A percentile compares a stretch with the other conserved stretches of the same genome.
These are phyloP conservation scores for Pseudopleuronectes americanus DNA, from an alignment of 2,797 vertebrate genomes.

Conservation along the genomic window DNA sequence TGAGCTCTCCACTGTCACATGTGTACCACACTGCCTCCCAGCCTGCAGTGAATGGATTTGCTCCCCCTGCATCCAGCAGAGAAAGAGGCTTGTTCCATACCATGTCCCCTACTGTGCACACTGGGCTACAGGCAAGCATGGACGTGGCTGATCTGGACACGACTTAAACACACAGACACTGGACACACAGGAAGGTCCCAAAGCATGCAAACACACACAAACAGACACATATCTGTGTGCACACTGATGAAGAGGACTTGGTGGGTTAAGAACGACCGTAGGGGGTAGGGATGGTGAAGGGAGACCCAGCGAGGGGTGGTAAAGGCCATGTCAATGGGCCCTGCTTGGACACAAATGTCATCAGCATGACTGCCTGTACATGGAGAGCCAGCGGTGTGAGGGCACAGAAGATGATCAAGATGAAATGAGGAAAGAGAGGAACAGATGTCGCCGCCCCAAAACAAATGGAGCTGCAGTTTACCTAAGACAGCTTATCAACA, in stretches of 20 bases:
- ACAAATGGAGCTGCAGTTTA: background rate
- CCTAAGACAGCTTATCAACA: background rate
- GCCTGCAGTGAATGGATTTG: constrained; percentile 44
- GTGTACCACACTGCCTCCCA: background rate
- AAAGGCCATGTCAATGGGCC: constrained; percentile 74
- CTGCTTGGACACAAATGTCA: constrained; percentile 75
- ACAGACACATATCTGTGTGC: constrained; percentile 8
- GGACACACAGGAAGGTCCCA: constrained; percentile 51
- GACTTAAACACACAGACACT: constrained; percentile 64
- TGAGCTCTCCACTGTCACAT: constrained; percentile 13
- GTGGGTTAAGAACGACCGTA: constrained; percentile 59
- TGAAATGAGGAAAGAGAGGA: constrained; percentile 29
- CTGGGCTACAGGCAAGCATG: constrained; percentile 57
- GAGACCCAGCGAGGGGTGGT: constrained; percentile 67
- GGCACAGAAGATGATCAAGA: constrained; percentile 54
- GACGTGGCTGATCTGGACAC: constrained; percentile 61
- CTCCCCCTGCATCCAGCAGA: constrained; percentile 59
- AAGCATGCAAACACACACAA: constrained; percentile 32
- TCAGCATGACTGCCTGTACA: constrained; percentile 65
- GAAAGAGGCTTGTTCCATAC: constrained; percentile 48
- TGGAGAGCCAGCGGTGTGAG: constrained; percentile 52
- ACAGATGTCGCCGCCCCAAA: background rate
- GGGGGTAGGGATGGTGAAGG: constrained; percentile 60
- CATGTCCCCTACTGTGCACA: constrained; percentile 62
- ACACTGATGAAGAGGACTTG: constrained; percentile 55